Base-by-base conservation (phyloP, 2,888 invertebrate genomes). In the Palloptera scutellata region DNA sequence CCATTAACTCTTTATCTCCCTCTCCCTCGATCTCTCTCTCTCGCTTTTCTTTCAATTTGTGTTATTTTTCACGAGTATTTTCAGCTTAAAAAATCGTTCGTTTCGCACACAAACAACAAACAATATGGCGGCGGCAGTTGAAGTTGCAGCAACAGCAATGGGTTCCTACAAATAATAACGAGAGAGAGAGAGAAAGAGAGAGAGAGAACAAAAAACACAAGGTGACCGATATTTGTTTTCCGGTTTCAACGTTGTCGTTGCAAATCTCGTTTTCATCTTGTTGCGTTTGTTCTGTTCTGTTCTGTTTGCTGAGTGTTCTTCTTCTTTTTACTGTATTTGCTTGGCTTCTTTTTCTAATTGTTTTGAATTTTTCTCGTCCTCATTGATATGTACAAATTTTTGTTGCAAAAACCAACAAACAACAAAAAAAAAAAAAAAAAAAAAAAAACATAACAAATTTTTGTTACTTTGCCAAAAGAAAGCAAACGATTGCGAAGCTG, bases 261-360 rank as follows among this genome's bases (percentile, higher is more conserved):
- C 43, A 17, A 45, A 60, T 48, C 43, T 40, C 41, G 43, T 60
- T 45, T 45, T 43, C 17, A 20, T 60, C 19, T 48, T 43, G 43
- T 43, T 43, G 45, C 19, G 15, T n/a, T 40, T 40, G n/a, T 40
- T 30, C n/a, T 57, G n/a, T 30, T n/a, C n/a, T 40, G n/a, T 40
- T 30, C n/a, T 57, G n/a, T 30, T 57, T 30, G 9, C n/a, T 57
- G 15, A 1, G 1, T 51, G 1, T 30, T 61, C 19, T 61, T 43
- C 2, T 51, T 61, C 13, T 20, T 43, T 40, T 13, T 45, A 1
- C 15, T 20, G 10, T 19, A 1, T 9, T 15, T 8, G 45, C 15
- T 48, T 48, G 8, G 61, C 40, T 20, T 61, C 48, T 30, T 54
- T 19, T 54, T 11, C 12, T n/a, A n/a, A 19, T 54, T 17, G 13